Conservation (phyloP, 2,113 vertebrate genomes). For the Toxotes jaculatrix region DNA sequence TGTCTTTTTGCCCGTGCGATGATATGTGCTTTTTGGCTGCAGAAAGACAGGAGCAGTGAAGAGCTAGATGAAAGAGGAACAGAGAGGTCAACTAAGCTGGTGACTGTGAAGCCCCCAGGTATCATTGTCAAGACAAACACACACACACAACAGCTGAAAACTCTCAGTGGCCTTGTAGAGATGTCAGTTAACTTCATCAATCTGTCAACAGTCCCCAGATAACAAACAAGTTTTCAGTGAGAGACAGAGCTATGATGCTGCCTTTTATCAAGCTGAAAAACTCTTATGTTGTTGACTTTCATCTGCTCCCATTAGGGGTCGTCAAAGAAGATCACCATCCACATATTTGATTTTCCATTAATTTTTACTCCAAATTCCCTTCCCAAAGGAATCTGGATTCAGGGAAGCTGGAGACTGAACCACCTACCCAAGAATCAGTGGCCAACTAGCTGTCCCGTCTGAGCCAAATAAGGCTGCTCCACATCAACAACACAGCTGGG, state of each 20-base stretch:
- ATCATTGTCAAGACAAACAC: slow-evolving; percentile 53
- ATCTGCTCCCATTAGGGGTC: too few species aligned
- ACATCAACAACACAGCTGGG: background rate
- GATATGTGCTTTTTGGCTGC: slow-evolving; percentile 24
- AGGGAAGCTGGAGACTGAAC: too few species aligned
- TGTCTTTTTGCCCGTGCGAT: slow-evolving; percentile 11
- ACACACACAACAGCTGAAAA: slow-evolving; percentile 44
- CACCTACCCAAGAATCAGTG: too few species aligned
- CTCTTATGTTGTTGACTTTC: background rate
- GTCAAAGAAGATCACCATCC: too few species aligned
- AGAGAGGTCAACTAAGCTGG: slow-evolving; percentile 5
- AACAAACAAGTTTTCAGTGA: background rate
- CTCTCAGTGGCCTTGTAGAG: background rate
- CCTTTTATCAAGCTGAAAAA: slow-evolving; percentile 36
- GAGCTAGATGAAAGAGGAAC: slow-evolving; percentile 24
- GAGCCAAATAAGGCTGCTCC: slow-evolving; percentile 33
- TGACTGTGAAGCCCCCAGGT: background rate
- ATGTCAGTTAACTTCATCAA: background rate
- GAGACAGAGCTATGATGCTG: background rate
- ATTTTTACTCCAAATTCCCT: too few species aligned
- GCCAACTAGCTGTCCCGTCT: too few species aligned
- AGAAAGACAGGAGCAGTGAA: background rate
- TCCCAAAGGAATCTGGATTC: too few species aligned
- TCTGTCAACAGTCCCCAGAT: slow-evolving; percentile 7
- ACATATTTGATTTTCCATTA: too few species aligned